Evolutionary conservation across 2,113 vertebrate species (phyloP), one percentile per base, ranked within the genome.

Genomic region (Asarcornis scutulata): DNA sequence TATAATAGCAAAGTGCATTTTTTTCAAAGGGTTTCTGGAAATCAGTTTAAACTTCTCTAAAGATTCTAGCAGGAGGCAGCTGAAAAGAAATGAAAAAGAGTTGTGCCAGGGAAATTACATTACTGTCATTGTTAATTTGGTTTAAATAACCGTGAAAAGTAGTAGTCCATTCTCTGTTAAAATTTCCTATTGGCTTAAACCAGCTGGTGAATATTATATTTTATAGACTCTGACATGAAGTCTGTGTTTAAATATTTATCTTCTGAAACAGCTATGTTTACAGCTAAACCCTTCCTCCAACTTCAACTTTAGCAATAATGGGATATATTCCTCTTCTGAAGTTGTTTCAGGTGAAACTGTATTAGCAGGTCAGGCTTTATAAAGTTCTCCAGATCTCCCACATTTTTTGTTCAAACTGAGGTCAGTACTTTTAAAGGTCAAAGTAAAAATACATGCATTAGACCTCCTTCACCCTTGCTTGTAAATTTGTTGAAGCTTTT

Each of bases 121-220:
- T 93, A 95, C 96, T 96, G 97, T 97, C 97, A 97, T 83, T 96
- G 94, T 94, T 97, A 97, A 97, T 98, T 98, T 97, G 59, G 72
- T 95, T 96, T 97, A 98, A 97, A 97, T 96, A 97, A 90, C 89
- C 7, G 17, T 80, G 96, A 97, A 89, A 97, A 97, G 88, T 59
- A 93, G 93, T 92, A 96, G 93, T 91, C 87, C 88, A 88, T 92
- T 91, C 84, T 81, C 68, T 67, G 76, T 83, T 96, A 90, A 88
- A 94, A 89, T 96, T 93, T 97, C 83, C 89, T 68, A 83, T 73
- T 95, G 96, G 90, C 90, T 97, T 93, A 92, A 95, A 97, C 79
- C 91, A 96, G 82, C 56, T 89, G 78, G 74, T 96, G 94, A 96
- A 95, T 96, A 97, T 95, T 94, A 55, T 68, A 64, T 96, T 97